Percentiles rank a stretch among this genome's conserved stretches.
These are phyloP conservation scores for Erebia palarica DNA, from an alignment of 2,888 invertebrate species.

Conservation along the genomic window DNA sequence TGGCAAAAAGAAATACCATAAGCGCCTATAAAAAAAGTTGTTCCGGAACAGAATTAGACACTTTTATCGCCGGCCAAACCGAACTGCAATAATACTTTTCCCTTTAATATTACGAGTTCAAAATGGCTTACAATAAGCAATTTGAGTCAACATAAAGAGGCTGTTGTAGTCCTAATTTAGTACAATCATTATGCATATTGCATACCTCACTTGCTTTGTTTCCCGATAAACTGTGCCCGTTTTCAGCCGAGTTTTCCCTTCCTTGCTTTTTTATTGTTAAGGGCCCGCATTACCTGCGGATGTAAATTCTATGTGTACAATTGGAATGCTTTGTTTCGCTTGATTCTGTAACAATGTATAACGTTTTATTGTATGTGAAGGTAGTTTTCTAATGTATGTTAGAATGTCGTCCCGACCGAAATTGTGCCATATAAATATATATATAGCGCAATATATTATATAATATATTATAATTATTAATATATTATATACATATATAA, in stretches of 20 bases:
- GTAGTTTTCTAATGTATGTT: background rate
- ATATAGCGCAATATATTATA: too few relatives aligned
- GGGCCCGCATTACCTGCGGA: constrained; percentile 63
- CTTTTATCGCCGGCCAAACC: constrained; percentile 32
- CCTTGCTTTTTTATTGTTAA: constrained; percentile 72
- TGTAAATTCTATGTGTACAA: constrained; percentile 58
- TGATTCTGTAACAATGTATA: constrained; percentile 25
- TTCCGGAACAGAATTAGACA: constrained; percentile 29
- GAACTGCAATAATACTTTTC: constrained; percentile 36
- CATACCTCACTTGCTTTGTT: constrained; percentile 70
- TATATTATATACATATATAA: too few relatives aligned
- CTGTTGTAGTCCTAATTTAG: constrained; percentile 71
- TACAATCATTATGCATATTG: constrained; percentile 79
- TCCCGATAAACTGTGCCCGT: constrained; percentile 72
- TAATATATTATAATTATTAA: too few relatives aligned
- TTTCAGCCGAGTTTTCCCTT: constrained; percentile 62
- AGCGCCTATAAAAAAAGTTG: constrained; percentile 17
- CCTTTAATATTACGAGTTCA: constrained; percentile 46
- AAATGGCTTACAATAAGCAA: constrained; percentile 68
- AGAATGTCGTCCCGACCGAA: background rate
- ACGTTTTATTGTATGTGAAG: constrained; percentile 1
- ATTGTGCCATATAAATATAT: background rate
- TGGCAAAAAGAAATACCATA: constrained; percentile 8
- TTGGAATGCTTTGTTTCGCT: constrained; percentile 31
- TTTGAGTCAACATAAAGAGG: constrained; percentile 65